Base-by-base conservation (phyloP, 1,140 invertebrate genomes). In the Paralvinella palmiformis region DNA sequence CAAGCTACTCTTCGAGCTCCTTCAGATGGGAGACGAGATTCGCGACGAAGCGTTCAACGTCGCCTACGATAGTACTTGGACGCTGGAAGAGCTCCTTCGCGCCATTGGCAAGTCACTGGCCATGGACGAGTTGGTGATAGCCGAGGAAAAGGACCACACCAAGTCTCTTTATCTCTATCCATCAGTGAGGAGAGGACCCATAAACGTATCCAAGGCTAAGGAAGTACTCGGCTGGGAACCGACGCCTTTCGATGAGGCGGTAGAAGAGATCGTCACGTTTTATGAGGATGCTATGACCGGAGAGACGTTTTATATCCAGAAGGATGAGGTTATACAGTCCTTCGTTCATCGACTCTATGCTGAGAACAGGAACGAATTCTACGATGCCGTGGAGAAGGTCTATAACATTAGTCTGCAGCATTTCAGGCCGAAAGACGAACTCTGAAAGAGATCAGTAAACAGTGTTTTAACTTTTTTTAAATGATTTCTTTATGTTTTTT, bases 31-130 rank as follows among this genome's bases (percentile, higher is more conserved):
- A 24, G 17, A 2, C n/a, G 58, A 62, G 52, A 71, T 55, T 48
- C 66, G 69, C 3, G 72, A 83, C 65, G 64, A 82, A 32, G 76
- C 75, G 0, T 83, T 75, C 62, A 84, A 84, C 67, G 58, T 84
- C 22, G 82, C 75, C 22, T 73, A 78, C 13, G 66, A 69, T 10
- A 74, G 78, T 65, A 73, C 63, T 3, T 68, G 75, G 13, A 79
- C 74, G 10, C 56, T 79, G 20, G 56, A 69, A 22, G 56, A 79
- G 44, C 35, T 80, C 13, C 55, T 84, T 4, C 48, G 71, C 2
- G 65, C 68, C 7, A 76, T 81, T 10, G 73, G 70, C 60, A 45
- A 59, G 22, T 57, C 48, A 22, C 59, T 75, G n/a, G 70, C 70
- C 32, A 52, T 77, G n/a, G 68, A 69, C 1, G 58, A 73, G 5